Conservation (phyloP, 2,797 vertebrate genomes). For the Hephaestus fuliginosus region DNA sequence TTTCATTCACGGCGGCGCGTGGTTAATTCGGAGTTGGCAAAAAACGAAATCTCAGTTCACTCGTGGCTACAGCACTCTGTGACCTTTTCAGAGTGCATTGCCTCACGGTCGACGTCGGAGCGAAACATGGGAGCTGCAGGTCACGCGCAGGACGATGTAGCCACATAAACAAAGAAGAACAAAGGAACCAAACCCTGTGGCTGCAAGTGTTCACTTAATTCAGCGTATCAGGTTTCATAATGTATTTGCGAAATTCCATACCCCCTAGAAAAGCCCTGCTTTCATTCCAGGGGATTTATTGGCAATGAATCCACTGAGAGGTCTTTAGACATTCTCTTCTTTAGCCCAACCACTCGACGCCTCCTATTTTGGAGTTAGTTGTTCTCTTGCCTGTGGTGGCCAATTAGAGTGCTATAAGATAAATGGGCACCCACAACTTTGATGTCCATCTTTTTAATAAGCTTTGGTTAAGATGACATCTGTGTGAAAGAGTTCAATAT, state of each 20-base stretch:
- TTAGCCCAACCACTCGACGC: conserved; percentile 74
- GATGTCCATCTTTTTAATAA: conserved; percentile 89
- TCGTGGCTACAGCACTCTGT: conserved; percentile 63
- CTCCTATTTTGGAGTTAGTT: conserved; percentile 84
- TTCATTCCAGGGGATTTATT: conserved; percentile 84
- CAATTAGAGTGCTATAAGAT: conserved; percentile 86
- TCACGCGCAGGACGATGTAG: conserved; percentile 72
- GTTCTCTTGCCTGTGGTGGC: conserved; percentile 85
- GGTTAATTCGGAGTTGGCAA: conserved; percentile 46
- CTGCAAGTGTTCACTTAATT: conserved; percentile 78
- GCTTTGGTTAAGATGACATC: conserved; percentile 88
- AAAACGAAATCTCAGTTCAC: conserved; percentile 72
- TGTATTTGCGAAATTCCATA: conserved; percentile 83
- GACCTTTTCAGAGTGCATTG: conserved; percentile 83
- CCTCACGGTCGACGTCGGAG: conserved; percentile 74
- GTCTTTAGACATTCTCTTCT: conserved; percentile 82
- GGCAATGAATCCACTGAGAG: conserved; percentile 84
- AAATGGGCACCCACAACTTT: conserved; percentile 83
- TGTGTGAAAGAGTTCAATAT: conserved; percentile 87
- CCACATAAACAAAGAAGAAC: conserved; percentile 62
- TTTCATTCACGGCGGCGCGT: conserved; percentile 40
- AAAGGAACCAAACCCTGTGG: conserved; percentile 72
- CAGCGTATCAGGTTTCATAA: conserved; percentile 80
- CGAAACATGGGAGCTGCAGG: conserved; percentile 73
- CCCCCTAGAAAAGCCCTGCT: conserved; percentile 72